A percentile compares a stretch with the other conserved stretches of the same genome.
Evolutionary conservation across 2,113 vertebrate species (phyloP).

Genomic region (Phalacrocorax brasilianus): DNA sequence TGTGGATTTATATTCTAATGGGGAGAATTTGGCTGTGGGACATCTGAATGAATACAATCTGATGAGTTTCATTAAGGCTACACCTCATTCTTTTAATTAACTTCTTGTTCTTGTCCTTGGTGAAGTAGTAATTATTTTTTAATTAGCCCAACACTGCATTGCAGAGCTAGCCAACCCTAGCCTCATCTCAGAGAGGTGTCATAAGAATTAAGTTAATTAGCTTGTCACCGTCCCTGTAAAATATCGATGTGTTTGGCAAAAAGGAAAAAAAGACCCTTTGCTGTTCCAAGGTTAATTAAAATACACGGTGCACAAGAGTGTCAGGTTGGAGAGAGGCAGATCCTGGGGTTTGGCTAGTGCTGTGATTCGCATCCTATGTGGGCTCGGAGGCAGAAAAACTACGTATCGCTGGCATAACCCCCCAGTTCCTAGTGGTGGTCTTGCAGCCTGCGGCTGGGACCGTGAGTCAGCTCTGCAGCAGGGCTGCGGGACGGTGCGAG

Average conservation of each 20-base stretch:
- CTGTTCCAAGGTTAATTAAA: constrained; percentile 82
- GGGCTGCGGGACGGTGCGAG: accelerated
- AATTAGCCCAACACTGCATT: constrained; percentile 75
- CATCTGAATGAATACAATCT: constrained; percentile 23
- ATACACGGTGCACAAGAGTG: constrained; percentile 22
- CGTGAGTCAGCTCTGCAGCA: not conserved
- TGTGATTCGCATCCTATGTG: not conserved
- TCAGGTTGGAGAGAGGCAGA: constrained; percentile 1
- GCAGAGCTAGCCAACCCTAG: constrained; percentile 71
- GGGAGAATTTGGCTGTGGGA: constrained; percentile 41
- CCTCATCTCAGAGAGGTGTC: constrained; percentile 78
- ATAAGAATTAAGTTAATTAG: constrained; percentile 84
- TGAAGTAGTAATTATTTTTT: constrained; percentile 83
- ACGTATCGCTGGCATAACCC: not conserved
- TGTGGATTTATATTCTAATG: constrained; percentile 15
- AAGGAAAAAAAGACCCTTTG: constrained; percentile 35
- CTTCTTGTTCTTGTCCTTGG: constrained; percentile 81
- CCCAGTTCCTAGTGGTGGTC: accelerated
- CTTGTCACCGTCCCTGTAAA: constrained; percentile 78
- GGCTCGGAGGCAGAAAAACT: not conserved
- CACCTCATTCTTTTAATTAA: constrained; percentile 81
- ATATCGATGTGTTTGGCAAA: constrained; percentile 71
- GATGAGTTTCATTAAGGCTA: constrained; percentile 75
- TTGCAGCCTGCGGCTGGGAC: not conserved
- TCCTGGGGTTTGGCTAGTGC: not conserved